These are phyloP conservation scores for Papilio glaucus DNA, from an alignment of 1,140 invertebrate species.

Conservation along the genomic window DNA sequence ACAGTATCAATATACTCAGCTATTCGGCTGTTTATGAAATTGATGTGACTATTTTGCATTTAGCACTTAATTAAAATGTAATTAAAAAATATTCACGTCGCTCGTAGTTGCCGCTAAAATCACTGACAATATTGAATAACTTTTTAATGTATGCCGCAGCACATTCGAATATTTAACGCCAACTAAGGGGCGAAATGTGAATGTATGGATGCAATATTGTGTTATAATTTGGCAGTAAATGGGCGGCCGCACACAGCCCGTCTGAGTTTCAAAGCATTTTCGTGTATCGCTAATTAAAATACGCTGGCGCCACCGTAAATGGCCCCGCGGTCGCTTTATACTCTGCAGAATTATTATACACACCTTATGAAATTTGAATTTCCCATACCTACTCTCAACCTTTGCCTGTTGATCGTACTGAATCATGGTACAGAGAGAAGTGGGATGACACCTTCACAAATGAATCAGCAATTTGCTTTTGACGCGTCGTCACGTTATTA, in stretches of 20 bases:
- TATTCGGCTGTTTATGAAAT: background rate
- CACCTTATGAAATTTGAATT: conserved; percentile 71
- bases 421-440: background rate
- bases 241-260: conserved; percentile 55
- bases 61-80: conserved; percentile 16
- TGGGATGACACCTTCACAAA: background rate
- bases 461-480: background rate
- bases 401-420: conserved; percentile 31
- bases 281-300: conserved; percentile 83
- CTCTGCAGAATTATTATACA: conserved; percentile 63
- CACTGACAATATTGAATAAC: conserved; percentile 32
- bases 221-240: conserved; percentile 72
- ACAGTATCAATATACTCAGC: background rate
- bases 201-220: conserved; percentile 57
- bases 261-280: conserved; percentile 77
- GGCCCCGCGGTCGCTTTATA: conserved; percentile 60
- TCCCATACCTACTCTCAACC: conserved; percentile 39
- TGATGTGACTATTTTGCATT: background rate
- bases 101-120: conserved; percentile 15
- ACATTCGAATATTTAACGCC: conserved; percentile 36
- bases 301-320: conserved; percentile 72
- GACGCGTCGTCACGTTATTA: background rate
- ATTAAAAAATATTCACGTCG: conserved; percentile 7
- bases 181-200: conserved; percentile 30
- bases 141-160: conserved; percentile 35